Evolutionary conservation across 2,797 vertebrate species (phyloP), one percentile per base, ranked within the genome.

Genomic region (Acomys russatus): DNA sequence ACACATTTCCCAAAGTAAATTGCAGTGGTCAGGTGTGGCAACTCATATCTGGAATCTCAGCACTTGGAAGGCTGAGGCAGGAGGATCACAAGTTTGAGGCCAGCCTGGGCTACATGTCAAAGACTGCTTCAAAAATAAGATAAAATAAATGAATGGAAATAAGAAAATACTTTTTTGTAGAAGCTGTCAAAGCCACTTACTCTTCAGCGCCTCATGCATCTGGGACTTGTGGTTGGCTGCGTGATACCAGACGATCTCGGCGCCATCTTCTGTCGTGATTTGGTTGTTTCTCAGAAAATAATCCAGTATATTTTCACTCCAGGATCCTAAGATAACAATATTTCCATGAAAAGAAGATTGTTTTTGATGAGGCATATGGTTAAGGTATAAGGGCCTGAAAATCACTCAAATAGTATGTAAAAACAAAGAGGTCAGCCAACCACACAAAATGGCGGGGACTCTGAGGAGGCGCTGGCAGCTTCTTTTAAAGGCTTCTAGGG

Each of bases 221-320:
- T 98, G 98, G 61, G 96, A 96, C 77, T 98, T 98, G 98, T 98
- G 99, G 98, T 99, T 99, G 25, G 98, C 99, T 0, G 99, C 99
- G 88, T 99, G 99, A 77, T 98, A 98, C 99, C 99, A 99, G 4
- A 94, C 63, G 49, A 99, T 85, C 79, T 99, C 98, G 0, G 98
- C 98, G 0, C 98, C 99, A 95, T 99, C 99, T 68, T 96, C 98
- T 68, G 44, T 94, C 9, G n/a, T 9, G 49, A 99, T 98, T 66
- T 78, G 97, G 5, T 95, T 96, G 51, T 54, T 95, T 59, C 97
- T 97, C 92, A 98, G 80, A 64, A 99, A 99, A 95, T 99, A 99
- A 15, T 99, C 98, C 96, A 99, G 94, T 35, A 98, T 98, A 89
- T 97, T 97, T 98, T 98, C 97, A 97, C 96, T 95, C 98, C 98